Percentiles rank a stretch among this genome's conserved stretches.
Evolutionary conservation across 2,113 vertebrate genomes (phyloP).

Genomic region (Strigops habroptila): DNA sequence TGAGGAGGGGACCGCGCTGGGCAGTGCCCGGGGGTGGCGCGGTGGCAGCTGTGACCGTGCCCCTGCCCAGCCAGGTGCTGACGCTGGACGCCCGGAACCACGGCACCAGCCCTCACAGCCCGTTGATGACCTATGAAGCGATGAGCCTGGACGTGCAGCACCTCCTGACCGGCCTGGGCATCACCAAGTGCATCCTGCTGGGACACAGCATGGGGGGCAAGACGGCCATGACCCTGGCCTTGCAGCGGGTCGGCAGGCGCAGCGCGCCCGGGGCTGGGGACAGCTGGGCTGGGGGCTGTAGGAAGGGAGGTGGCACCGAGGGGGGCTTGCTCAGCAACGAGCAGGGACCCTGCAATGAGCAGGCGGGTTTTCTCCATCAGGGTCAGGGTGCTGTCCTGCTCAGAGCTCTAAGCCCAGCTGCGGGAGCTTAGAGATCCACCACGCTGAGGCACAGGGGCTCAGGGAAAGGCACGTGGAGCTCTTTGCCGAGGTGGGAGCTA

Average conservation of each 20-base stretch:
- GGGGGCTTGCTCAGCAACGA: background rate
- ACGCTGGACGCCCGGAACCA: constrained; percentile 93
- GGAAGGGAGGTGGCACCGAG: background rate
- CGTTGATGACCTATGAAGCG: constrained; percentile 82
- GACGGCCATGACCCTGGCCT: constrained; percentile 87
- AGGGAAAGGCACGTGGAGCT: background rate
- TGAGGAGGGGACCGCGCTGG: constrained; percentile 37
- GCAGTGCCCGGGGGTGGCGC: background rate
- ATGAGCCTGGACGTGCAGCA: constrained; percentile 86
- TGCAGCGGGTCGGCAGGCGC: constrained; percentile 77
- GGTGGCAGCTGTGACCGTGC: background rate
- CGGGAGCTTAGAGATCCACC: rapidly evolving
- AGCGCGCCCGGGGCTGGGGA: background rate
- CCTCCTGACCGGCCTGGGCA: constrained; percentile 80
- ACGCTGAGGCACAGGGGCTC: background rate
- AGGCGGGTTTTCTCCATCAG: rapidly evolving
- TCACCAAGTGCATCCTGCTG: constrained; percentile 84
- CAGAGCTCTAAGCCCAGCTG: background rate
- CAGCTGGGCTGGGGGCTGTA: background rate
- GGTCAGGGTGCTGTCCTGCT: background rate
- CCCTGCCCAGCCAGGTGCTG: constrained; percentile 86
- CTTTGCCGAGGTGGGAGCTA: background rate
- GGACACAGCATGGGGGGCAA: constrained; percentile 99
- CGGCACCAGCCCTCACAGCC: constrained; percentile 86
- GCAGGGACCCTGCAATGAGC: too few species aligned